Evolutionary conservation across 92 coral and sea anemone species (phyloP).

Genomic region (Phenganax subtilis): DNA sequence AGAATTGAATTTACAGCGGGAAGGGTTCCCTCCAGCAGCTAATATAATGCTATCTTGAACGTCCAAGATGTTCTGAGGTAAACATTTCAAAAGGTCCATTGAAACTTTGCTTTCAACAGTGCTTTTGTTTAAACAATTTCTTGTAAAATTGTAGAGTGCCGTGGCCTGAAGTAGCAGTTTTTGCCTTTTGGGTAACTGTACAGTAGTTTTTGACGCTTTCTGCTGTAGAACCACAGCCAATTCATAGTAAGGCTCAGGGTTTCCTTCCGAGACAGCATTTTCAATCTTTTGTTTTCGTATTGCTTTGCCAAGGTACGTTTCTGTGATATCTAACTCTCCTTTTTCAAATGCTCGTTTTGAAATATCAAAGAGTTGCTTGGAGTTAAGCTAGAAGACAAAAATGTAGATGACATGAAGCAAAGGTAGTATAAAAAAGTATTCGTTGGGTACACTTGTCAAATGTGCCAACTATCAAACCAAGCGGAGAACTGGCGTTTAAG

Average conservation of each 20-base stretch:
- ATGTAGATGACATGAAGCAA: no score
- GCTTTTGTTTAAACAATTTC: neutral
- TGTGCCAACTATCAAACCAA: no score
- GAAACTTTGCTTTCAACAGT: neutral
- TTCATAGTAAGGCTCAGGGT: constrained; percentile 9
- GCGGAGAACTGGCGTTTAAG: no score
- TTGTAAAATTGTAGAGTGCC: constrained; percentile 3
- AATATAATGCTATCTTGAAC: constrained; percentile 14
- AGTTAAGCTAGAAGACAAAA: no score
- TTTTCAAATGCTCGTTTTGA: constrained; percentile 26
- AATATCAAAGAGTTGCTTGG: neutral
- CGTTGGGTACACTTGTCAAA: no score
- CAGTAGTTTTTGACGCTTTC: neutral
- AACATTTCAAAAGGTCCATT: neutral
- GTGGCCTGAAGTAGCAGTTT: constrained; percentile 22
- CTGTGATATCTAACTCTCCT: constrained; percentile 21
- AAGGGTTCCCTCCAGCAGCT: constrained; percentile 10
- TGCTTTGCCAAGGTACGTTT: neutral
- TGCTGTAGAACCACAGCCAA: constrained; percentile 22
- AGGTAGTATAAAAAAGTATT: no score
- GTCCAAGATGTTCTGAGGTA: neutral
- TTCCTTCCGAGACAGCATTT: neutral
- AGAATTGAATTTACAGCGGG: constrained; percentile 6
- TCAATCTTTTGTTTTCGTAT: constrained; percentile 15
- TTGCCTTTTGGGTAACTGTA: constrained; percentile 3